Percentiles rank a stretch among this genome's conserved stretches.
These are phyloP conservation scores for Phorcus lineatus DNA, from an alignment of 2,888 invertebrate species.

Conservation along the genomic window DNA sequence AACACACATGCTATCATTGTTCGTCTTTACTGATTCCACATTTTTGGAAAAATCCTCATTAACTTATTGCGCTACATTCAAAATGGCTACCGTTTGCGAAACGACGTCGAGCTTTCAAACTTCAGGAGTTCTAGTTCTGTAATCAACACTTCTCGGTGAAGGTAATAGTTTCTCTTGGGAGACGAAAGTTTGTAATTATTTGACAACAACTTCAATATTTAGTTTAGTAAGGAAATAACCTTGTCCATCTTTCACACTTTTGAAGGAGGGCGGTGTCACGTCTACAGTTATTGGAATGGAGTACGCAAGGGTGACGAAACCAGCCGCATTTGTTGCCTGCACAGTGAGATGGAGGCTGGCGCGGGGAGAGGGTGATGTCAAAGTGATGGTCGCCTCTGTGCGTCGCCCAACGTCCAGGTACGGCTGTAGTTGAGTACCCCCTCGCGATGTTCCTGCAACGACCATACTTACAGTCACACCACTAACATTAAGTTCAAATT, in stretches of 20 bases:
- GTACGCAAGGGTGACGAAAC: conserved; percentile 45
- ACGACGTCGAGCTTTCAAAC: too few species aligned
- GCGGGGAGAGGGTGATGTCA: conserved; percentile 49
- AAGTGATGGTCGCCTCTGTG: conserved; percentile 45
- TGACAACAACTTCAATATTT: too few species aligned
- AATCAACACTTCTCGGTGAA: too few species aligned
- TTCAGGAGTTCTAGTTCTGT: too few species aligned
- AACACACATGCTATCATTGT: too few species aligned
- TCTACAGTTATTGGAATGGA: conserved; percentile 50
- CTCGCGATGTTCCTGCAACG: conserved; percentile 44
- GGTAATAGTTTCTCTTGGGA: too few species aligned
- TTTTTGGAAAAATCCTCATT: too few species aligned
- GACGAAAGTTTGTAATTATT: too few species aligned
- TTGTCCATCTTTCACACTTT: conserved; percentile 47
- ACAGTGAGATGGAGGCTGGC: conserved; percentile 53
- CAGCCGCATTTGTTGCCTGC: conserved; percentile 55
- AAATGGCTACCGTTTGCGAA: too few species aligned
- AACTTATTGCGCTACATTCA: too few species aligned
- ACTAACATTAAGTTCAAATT: not conserved
- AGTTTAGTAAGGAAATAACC: conserved; percentile 15
- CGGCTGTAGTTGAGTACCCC: conserved; percentile 48
- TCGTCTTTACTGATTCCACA: too few species aligned
- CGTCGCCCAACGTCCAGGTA: conserved; percentile 48
- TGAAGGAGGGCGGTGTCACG: conserved; percentile 52
- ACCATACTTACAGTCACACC: not conserved